phyloP scores from a whole-genome alignment of 2,113 vertebrate genomes.

The Thinocorus orbignyianus region DNA sequence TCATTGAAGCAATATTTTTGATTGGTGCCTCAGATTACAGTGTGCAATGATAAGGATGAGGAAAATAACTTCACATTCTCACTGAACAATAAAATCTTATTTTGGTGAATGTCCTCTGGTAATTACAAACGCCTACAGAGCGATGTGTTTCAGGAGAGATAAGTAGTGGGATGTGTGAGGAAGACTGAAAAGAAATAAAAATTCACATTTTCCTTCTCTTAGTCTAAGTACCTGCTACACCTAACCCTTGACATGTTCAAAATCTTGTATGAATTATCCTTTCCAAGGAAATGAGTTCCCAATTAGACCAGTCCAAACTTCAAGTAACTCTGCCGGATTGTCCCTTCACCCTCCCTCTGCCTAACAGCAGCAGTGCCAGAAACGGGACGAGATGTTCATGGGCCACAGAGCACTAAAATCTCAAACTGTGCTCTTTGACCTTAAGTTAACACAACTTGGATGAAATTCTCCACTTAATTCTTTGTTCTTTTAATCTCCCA shows the following conservation, averaged over 20 bases:
- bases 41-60: neutral
- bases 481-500: neutral
- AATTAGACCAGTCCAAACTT: neutral
- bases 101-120: neutral
- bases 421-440: neutral
- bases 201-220: neutral
- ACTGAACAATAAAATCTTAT: neutral
- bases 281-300: neutral
- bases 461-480: neutral
- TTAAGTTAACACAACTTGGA: neutral
- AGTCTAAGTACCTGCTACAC: neutral
- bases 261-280: neutral
- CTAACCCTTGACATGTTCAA: neutral
- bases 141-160: neutral
- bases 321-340: neutral
- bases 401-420: neutral
- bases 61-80: neutral
- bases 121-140: neutral
- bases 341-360: neutral
- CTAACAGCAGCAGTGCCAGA: neutral
- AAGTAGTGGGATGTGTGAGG: neutral
- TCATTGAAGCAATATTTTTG: neutral
- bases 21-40: neutral
- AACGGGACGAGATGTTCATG: fast-evolving
- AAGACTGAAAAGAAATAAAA: neutral